Base-by-base conservation (phyloP, 2,113 vertebrate genomes). In the Cariama cristata region DNA sequence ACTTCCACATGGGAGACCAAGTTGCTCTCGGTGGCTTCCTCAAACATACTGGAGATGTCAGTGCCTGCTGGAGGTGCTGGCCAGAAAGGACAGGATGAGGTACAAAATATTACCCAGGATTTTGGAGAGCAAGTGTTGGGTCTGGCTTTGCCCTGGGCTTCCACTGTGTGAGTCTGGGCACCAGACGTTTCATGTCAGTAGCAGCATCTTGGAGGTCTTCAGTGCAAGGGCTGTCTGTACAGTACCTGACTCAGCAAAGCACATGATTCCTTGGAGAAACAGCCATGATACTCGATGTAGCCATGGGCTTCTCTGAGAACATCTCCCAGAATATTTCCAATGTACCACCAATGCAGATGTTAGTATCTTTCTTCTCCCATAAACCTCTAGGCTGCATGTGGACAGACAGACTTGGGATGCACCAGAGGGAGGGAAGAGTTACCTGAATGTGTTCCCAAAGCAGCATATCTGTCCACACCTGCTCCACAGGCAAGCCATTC, bases 391-490 rank as follows among this genome's bases (percentile, higher is more conserved):
- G 42, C 35, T 86, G 47, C 21, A 3, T 1, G 7, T 28, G 73
- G 42, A 42, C 56, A 72, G 81, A n/a, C 7, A 40, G 73, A 47
- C 11, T 12, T 50, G 35, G 58, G 40, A 20, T 23, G 35, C 26
- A 68, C 32, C 24, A 64, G 75, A 30, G 0, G 0, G 19, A 62
- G 16, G 16, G 28, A 87, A 14, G 55, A 30, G 22, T 30, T 40
- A 6, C 71, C 52, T 53, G 40, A 52, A 17, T 3, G 18, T n/a
- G 63, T n/a, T 63, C 66, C 59, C 47, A 79, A 58, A 96, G 55
- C 58, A 80, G 21, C 38, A 45, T 44, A 32, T 38, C 38, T 71
- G 6, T 67, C 68, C 85, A 60, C 33, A 69, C 12, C 21, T 53
- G 76, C 64, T 75, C 30, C 55, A 40, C 1, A 1, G 18, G 30